Percentiles rank a stretch among this genome's conserved stretches.
phyloP scores from a whole-genome alignment of 2,797 vertebrate species.

The Spinus pinus region DNA sequence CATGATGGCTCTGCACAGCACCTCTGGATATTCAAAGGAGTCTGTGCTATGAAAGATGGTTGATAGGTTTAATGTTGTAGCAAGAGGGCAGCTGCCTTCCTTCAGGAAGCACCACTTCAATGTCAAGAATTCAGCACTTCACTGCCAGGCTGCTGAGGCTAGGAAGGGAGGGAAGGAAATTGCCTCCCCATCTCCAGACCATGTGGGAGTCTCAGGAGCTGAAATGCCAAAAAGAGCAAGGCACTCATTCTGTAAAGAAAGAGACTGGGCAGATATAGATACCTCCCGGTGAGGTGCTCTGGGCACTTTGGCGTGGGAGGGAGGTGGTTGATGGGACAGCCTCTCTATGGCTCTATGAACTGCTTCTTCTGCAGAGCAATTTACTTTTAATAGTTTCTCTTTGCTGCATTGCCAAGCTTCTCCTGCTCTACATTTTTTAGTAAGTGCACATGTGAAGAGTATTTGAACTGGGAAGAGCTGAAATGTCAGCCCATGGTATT shows the following conservation, averaged over 20 bases:
- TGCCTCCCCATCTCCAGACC: background rate
- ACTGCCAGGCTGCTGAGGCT: fast-evolving
- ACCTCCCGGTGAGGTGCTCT: fast-evolving
- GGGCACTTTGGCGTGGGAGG: background rate
- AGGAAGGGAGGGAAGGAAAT: background rate
- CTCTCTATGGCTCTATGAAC: background rate
- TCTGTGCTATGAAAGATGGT: background rate
- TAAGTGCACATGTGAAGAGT: background rate
- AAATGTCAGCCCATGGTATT: background rate
- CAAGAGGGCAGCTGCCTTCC: background rate
- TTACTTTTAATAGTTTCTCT: background rate
- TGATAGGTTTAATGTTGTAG: background rate
- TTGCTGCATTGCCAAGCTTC: background rate
- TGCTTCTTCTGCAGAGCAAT: background rate
- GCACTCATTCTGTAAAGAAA: background rate
- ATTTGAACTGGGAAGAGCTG: background rate
- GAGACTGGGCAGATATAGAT: background rate
- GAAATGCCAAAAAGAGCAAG: background rate
- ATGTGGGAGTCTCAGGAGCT: background rate
- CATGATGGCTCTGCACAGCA: background rate
- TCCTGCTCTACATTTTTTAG: background rate
- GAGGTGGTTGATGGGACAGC: background rate
- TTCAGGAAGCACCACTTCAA: background rate
- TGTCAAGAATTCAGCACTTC: background rate
- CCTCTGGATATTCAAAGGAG: background rate